These are phyloP conservation scores for Apocheima hispidaria DNA, from an alignment of 2,888 invertebrate species.

Conservation along the genomic window DNA sequence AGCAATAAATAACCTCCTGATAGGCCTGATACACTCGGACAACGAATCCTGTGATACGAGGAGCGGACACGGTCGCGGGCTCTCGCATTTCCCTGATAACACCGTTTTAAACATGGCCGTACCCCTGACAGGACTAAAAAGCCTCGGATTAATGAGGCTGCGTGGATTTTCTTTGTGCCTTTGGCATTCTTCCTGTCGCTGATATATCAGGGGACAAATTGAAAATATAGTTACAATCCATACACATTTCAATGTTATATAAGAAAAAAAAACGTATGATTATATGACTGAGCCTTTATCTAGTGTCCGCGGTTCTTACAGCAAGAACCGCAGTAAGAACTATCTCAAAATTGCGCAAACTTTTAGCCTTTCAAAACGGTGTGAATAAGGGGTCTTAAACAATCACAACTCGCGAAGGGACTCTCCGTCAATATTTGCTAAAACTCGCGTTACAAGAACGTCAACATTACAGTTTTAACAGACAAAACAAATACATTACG, in stretches of 20 bases:
- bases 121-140: background rate
- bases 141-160: background rate
- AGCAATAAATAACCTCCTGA: constrained; percentile 64
- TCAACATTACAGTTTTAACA: constrained; percentile 36
- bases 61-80: constrained; percentile 13
- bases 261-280: no score
- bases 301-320: no score
- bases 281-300: no score
- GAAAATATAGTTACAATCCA: no score
- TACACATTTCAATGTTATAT: no score
- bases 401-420: constrained; percentile 27
- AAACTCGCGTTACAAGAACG: constrained; percentile 31
- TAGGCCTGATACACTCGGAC: constrained; percentile 56
- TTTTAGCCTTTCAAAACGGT: constrained; percentile 22
- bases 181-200: constrained; percentile 27
- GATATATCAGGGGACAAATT: constrained; percentile 1
- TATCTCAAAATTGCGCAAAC: constrained; percentile 16
- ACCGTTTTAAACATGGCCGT: constrained; percentile 34
- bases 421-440: constrained; percentile 39
- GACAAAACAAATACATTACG: constrained; percentile 38
- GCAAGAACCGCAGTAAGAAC: background rate
- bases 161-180: constrained; percentile 1
- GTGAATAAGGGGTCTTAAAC: constrained; percentile 29
- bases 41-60: constrained; percentile 46
- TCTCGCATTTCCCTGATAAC: constrained; percentile 19